Conservation (phyloP, 2,797 vertebrate species). For the Girardinus metallicus region DNA sequence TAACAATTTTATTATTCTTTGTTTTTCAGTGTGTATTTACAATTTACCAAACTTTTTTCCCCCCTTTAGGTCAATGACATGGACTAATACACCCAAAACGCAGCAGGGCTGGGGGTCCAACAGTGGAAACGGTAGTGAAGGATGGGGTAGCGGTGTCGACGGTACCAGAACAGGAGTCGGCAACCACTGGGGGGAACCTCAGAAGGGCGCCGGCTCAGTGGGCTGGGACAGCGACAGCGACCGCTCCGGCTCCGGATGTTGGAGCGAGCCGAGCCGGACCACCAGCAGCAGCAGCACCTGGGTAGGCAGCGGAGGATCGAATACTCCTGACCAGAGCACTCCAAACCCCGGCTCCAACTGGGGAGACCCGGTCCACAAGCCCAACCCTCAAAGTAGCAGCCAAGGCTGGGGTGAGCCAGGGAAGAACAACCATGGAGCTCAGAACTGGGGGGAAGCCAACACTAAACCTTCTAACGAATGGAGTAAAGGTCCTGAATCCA, state of each 20-base stretch:
- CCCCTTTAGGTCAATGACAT: constrained; percentile 78
- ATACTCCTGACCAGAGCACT: constrained; percentile 82
- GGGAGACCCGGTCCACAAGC: constrained; percentile 86
- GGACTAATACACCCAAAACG: constrained; percentile 85
- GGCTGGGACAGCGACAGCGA: constrained; percentile 91
- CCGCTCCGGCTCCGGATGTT: constrained; percentile 89
- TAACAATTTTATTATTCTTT: background rate
- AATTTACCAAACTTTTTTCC: background rate
- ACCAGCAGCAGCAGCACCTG: constrained; percentile 84
- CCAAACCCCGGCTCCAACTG: constrained; percentile 81
- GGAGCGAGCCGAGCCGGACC: constrained; percentile 88
- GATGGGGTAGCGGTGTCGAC: constrained; percentile 87
- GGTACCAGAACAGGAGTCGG: constrained; percentile 71
- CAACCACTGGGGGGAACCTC: constrained; percentile 92
- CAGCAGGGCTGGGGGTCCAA: constrained; percentile 86
- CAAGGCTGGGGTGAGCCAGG: constrained; percentile 86
- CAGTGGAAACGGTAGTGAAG: constrained; percentile 73
- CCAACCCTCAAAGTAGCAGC: constrained; percentile 78
- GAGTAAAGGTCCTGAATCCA: constrained; percentile 85
- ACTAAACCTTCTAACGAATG: constrained; percentile 87
- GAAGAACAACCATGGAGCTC: constrained; percentile 82
- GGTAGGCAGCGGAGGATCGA: constrained; percentile 80
- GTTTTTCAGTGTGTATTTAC: background rate
- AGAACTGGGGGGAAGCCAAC: constrained; percentile 86
- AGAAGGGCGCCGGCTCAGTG: constrained; percentile 86